Evolutionary conservation across 1,140 invertebrate species (phyloP).

Genomic region (Drosophila mayri): DNA sequence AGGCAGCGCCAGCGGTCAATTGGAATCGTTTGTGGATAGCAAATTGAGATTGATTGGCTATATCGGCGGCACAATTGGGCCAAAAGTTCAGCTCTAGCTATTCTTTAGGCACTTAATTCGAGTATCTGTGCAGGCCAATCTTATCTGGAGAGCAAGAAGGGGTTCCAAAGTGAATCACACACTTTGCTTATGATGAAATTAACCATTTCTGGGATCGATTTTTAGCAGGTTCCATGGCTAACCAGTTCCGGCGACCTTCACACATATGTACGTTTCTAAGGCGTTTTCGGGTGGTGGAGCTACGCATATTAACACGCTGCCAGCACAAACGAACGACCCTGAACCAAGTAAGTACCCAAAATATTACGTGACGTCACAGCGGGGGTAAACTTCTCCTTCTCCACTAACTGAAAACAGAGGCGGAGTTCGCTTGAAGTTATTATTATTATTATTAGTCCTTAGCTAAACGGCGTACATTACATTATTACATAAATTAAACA

Average conservation of each 20-base stretch:
- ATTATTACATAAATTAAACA: slow-evolving; percentile 62
- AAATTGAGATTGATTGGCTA: slow-evolving; percentile 66
- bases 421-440: slow-evolving; percentile 35
- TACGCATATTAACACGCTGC: slow-evolving; percentile 14
- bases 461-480: slow-evolving; percentile 72
- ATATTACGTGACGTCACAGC: slow-evolving; percentile 63
- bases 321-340: slow-evolving; percentile 53
- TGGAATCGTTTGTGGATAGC: slow-evolving; percentile 68
- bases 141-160: slow-evolving; percentile 34
- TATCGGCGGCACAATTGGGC: slow-evolving; percentile 55
- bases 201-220: slow-evolving; percentile 23
- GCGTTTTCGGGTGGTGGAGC: slow-evolving; percentile 21
- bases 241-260: slow-evolving; percentile 55
- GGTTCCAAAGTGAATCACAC: slow-evolving; percentile 21
- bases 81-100: slow-evolving; percentile 65
- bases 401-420: slow-evolving; percentile 26
- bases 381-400: slow-evolving; percentile 8
- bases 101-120: background rate
- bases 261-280: slow-evolving; percentile 51
- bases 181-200: slow-evolving; percentile 58
- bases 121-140: slow-evolving; percentile 35
- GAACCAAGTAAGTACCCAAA: slow-evolving; percentile 49
- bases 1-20: slow-evolving; percentile 56
- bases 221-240: slow-evolving; percentile 24
- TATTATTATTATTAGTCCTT: slow-evolving; percentile 66